phyloP scores from a whole-genome alignment of 1,140 invertebrate genomes.

The Diorhabda elongata region DNA sequence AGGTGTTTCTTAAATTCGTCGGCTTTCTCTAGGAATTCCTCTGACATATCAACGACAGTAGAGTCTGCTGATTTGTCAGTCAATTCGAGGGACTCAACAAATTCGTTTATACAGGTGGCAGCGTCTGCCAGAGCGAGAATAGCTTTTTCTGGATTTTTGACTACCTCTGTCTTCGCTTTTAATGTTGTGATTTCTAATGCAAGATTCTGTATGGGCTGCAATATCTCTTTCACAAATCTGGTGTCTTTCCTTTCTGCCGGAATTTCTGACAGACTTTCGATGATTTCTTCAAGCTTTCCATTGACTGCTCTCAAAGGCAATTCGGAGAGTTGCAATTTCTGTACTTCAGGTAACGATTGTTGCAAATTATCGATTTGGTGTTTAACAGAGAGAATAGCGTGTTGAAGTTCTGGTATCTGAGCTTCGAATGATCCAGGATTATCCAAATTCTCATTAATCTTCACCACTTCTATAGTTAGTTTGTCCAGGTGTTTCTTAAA shows the following conservation, averaged over 20 bases:
- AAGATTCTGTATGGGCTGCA: neutral
- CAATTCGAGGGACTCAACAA: neutral
- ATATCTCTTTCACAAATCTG: neutral
- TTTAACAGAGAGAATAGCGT: slow-evolving; percentile 21
- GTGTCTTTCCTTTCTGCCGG: neutral
- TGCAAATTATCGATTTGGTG: slow-evolving; percentile 20
- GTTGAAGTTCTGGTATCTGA: slow-evolving; percentile 12
- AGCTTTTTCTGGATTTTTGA: slow-evolving; percentile 1
- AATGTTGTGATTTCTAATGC: neutral
- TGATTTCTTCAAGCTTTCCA: neutral
- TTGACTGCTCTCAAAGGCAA: slow-evolving; percentile 21
- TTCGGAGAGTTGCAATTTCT: slow-evolving; percentile 14
- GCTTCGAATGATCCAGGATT: slow-evolving; percentile 13
- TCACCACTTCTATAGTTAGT: slow-evolving; percentile 14
- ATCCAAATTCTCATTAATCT: slow-evolving; percentile 9
- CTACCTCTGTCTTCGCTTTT: slow-evolving; percentile 6
- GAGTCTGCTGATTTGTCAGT: neutral
- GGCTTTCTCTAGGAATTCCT: slow-evolving; percentile 11
- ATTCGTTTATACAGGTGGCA: slow-evolving; percentile 1
- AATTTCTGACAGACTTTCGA: neutral
- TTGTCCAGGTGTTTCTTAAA: slow-evolving; percentile 19
- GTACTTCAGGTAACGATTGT: slow-evolving; percentile 5
- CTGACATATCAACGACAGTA: slow-evolving; percentile 10
- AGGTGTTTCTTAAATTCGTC: slow-evolving; percentile 14
- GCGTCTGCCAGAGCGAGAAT: neutral